Evolutionary conservation across 2,888 invertebrate genomes (phyloP).

Genomic region (Synergus gifuensis): DNA sequence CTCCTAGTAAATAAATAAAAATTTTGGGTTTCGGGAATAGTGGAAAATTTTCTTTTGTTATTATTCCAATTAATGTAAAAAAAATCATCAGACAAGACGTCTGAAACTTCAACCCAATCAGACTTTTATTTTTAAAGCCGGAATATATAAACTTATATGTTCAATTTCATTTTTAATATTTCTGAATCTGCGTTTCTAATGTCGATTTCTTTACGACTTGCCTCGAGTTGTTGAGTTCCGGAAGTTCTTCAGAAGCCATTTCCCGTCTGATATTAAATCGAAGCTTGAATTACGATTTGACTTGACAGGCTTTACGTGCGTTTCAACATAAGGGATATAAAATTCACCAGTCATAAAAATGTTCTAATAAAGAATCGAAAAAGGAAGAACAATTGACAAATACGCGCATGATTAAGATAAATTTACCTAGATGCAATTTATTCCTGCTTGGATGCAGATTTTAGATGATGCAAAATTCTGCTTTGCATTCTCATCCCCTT

Average conservation of each 20-base stretch:
- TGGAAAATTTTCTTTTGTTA: neutral
- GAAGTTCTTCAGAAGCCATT: constrained; percentile 27
- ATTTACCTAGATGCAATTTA: neutral
- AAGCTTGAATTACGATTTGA: constrained; percentile 31
- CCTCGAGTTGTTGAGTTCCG: constrained; percentile 26
- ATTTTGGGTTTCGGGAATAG: too few species aligned
- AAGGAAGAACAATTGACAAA: neutral
- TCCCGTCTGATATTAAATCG: constrained; percentile 32
- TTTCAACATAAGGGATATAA: neutral
- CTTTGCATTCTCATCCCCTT: neutral
- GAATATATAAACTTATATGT: too few species aligned
- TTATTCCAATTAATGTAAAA: neutral
- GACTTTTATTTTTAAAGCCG: too few species aligned
- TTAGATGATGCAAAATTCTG: neutral
- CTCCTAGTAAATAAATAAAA: too few species aligned
- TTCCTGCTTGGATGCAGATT: neutral
- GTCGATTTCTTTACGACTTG: constrained; percentile 22
- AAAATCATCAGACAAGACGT: too few species aligned
- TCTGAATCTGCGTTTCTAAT: neutral
- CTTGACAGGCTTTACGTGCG: neutral
- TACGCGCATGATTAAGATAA: neutral
- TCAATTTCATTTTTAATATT: neutral
- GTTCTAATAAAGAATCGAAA: neutral
- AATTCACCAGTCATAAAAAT: neutral
- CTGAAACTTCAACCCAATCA: neutral